These are phyloP conservation scores for Malurus splendens DNA, from an alignment of 2,797 vertebrate species.

Conservation along the genomic window DNA sequence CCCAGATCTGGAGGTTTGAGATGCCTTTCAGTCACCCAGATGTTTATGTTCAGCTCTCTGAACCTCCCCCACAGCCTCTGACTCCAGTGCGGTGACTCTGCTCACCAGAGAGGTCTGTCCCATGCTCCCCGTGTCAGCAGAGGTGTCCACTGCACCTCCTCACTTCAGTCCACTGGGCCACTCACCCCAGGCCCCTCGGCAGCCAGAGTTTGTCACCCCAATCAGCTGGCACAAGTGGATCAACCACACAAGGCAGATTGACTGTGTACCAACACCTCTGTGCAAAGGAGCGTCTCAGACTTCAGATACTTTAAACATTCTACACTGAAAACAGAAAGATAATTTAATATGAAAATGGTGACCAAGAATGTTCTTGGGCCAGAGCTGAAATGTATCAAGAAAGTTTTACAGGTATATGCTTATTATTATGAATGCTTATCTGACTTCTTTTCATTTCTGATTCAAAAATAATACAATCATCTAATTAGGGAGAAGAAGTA, in stretches of 20 bases:
- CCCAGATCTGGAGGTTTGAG: too few relatives aligned
- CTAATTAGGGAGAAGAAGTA: neutral
- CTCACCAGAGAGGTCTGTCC: neutral
- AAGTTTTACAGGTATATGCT: neutral
- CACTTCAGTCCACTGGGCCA: rapidly evolving
- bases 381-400: neutral
- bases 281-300: neutral
- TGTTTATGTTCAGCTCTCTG: neutral
- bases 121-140: neutral
- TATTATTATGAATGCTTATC: neutral
- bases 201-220: neutral
- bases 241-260: neutral
- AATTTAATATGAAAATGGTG: neutral
- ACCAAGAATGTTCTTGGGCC: neutral
- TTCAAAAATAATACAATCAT: neutral
- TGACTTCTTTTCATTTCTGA: neutral
- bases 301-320: neutral
- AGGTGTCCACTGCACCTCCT: neutral
- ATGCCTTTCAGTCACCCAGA: neutral
- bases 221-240: neutral
- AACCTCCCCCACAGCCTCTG: neutral
- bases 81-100: rapidly evolving
- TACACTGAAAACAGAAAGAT: neutral
- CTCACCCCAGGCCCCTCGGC: neutral
- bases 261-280: neutral